These are phyloP conservation scores for Cabera pusaria DNA, from an alignment of 2,888 invertebrate genomes.

Conservation along the genomic window DNA sequence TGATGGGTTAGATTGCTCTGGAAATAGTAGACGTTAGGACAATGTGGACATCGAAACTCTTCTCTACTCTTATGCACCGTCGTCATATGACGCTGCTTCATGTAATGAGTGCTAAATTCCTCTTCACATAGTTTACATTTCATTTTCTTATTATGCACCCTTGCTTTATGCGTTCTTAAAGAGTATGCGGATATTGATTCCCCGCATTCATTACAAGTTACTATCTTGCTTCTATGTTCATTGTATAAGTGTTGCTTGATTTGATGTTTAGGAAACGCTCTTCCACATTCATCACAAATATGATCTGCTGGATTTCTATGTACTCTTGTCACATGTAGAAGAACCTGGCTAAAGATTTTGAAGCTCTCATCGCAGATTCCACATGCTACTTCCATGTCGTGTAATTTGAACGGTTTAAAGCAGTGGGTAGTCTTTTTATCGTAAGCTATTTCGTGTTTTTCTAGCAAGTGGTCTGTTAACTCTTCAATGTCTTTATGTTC, in stretches of 20 bases:
- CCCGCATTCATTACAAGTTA: slow-evolving; percentile 21
- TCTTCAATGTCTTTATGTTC: slow-evolving; percentile 24
- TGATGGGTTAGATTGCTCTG: slow-evolving; percentile 17
- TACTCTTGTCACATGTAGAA: slow-evolving; percentile 10
- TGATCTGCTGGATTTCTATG: slow-evolving; percentile 9
- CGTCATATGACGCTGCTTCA: slow-evolving; percentile 48
- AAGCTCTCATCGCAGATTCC: slow-evolving; percentile 7
- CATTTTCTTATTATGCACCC: slow-evolving; percentile 58
- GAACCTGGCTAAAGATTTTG: slow-evolving; percentile 6
- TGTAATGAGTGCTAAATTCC: slow-evolving; percentile 50
- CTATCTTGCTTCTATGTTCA: slow-evolving; percentile 50
- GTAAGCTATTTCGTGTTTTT: slow-evolving; percentile 29
- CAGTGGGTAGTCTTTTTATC: slow-evolving; percentile 21
- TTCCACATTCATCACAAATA: slow-evolving; percentile 29
- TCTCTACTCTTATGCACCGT: slow-evolving; percentile 42
- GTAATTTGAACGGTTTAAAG: slow-evolving; percentile 23
- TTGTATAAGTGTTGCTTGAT: slow-evolving; percentile 27
- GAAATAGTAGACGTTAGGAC: slow-evolving; percentile 16
- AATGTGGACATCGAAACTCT: slow-evolving; percentile 18
- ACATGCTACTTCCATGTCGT: slow-evolving; percentile 7
- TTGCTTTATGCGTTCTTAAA: slow-evolving; percentile 23
- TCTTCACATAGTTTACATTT: slow-evolving; percentile 61
- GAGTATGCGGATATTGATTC: slow-evolving; percentile 8
- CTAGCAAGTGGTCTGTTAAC: slow-evolving; percentile 35
- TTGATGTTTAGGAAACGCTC: slow-evolving; percentile 28